phyloP scores from a whole-genome alignment of 2,888 invertebrate species.

The Phyto melanocephala region DNA sequence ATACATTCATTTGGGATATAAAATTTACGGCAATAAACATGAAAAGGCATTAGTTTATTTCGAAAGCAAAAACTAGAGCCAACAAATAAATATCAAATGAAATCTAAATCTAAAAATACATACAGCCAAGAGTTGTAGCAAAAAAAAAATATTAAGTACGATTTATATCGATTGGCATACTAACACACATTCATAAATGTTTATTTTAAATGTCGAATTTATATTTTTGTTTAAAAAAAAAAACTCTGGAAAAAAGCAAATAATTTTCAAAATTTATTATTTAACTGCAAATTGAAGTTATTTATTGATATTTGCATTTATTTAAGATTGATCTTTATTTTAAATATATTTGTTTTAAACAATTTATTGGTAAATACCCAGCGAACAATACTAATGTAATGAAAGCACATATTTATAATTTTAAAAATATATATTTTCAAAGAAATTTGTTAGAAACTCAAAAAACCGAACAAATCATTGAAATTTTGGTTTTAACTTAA shows the following conservation, averaged over 20 bases:
- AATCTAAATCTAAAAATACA: background rate
- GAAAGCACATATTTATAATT: no score
- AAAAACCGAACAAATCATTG: no score
- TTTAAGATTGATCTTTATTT: no score
- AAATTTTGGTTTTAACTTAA: no score
- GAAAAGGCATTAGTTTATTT: conserved; percentile 32
- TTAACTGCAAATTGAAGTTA: background rate
- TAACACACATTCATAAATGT: background rate
- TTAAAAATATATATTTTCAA: no score
- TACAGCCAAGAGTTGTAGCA: background rate
- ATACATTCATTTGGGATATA: conserved; percentile 53
- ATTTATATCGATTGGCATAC: background rate
- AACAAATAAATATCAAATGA: background rate
- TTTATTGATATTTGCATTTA: background rate
- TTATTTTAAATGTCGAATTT: background rate
- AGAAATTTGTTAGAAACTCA: no score
- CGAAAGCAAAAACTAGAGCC: background rate
- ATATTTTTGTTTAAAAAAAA: background rate
- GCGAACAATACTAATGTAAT: no score
- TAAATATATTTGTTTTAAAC: no score
- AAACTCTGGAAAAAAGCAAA: background rate
- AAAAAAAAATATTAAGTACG: no score
- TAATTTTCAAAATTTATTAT: background rate
- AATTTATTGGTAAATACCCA: no score
- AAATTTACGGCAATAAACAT: conserved; percentile 45